Base-by-base conservation (phyloP, 2,888 invertebrate genomes). In the Microplitis deprimator region DNA sequence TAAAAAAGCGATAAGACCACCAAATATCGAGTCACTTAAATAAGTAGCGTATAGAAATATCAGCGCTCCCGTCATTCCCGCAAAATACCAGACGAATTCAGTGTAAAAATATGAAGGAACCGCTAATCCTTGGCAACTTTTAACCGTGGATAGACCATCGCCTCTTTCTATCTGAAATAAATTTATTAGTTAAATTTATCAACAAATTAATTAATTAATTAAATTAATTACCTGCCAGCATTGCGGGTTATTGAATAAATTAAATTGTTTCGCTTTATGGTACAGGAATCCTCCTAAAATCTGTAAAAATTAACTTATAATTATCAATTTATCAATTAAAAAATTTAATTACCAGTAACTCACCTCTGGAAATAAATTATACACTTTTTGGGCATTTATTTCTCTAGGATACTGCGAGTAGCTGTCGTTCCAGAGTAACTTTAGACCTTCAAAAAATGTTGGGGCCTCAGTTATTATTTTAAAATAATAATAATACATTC, bases 401-500 rank as follows among this genome's bases (percentile, higher is more conserved):
- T 94, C 93, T 73, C 93, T 92, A 0, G 96, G 96, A 88, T 94
- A 95, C 87, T 97, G 96, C 0, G 97, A 96, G 29, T 94, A 89
- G 82, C 94, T 94, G 85, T 97, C 95, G 79, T 93, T 92, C 88
- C 93, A 93, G 0, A 95, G 85, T 80, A 92, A 92, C 0, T 92
- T 87, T 69, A 96, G 90, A 0, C 95, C 96, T 0, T 92, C 87
- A 84, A 89, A 82, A 88, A 95, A 90, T 84, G 93, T 89, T 17
- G 92, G 90, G 79, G 96, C 91, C 79, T 94, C 93, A 0, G 94
- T 93, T 68, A 97, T 91, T 0, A 94, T 94, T 87, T 97, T 97
- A 89, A 94, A 97, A 88, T 96, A 97, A 0, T 95, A 96, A 88
- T 95, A 97, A 87, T 97, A 97, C 84, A 97, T 92, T 0, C 96